A percentile compares a stretch with the other conserved stretches of the same genome.
These are phyloP conservation scores for Diplosoma virens DNA, from an alignment of 23 tunicate genomes.

Conservation along the genomic window DNA sequence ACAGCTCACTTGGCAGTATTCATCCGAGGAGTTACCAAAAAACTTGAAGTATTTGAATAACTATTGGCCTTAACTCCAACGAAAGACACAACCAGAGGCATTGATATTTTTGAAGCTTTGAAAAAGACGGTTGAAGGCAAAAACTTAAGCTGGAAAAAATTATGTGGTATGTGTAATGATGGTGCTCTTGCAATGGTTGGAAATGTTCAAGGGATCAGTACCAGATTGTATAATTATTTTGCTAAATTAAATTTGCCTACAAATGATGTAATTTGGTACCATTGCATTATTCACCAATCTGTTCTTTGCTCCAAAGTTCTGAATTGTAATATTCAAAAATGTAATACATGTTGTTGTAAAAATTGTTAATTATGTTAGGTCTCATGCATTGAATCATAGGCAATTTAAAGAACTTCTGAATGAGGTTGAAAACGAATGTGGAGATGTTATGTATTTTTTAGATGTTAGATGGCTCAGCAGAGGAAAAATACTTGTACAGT, in stretches of 20 bases:
- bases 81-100: not conserved
- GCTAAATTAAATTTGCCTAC: not conserved
- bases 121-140: not conserved
- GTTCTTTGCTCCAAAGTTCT: not conserved
- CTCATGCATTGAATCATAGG: not conserved
- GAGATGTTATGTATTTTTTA: not conserved
- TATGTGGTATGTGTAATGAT: not conserved
- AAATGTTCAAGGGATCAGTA: slow-evolving; percentile 6
- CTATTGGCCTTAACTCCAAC: not conserved
- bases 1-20: not conserved
- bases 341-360: not conserved
- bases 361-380: not conserved
- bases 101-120: not conserved
- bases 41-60: not conserved
- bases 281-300: slow-evolving; percentile 10
- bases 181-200: slow-evolving; percentile 5
- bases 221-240: not conserved
- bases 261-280: not conserved
- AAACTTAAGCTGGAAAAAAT: not conserved
- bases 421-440: not conserved
- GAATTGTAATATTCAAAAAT: not conserved
- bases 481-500: not conserved
- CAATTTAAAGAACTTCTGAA: not conserved
- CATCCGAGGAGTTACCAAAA: not conserved
- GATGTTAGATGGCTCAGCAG: slow-evolving; percentile 21